These are phyloP conservation scores for Cynopterus sphinx DNA, from an alignment of 2,797 vertebrate genomes.

Conservation along the genomic window DNA sequence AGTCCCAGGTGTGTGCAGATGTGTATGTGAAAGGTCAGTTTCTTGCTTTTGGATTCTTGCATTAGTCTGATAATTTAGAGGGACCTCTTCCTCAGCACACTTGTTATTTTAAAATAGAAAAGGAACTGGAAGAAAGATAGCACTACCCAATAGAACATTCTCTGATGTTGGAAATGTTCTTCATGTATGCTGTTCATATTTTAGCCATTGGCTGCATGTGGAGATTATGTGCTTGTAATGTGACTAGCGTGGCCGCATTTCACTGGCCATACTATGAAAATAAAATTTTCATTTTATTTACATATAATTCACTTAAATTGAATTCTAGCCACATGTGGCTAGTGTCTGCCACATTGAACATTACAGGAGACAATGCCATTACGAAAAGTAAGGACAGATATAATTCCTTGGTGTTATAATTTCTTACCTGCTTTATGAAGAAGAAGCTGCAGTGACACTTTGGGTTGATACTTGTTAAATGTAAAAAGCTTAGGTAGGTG, in stretches of 20 bases:
- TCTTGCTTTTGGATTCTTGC: background rate
- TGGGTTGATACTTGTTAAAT: slow-evolving; percentile 36
- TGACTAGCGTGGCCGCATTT: background rate
- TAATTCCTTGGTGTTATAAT: background rate
- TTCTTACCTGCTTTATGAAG: background rate
- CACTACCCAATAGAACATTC: background rate
- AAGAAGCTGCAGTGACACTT: background rate
- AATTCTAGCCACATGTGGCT: background rate
- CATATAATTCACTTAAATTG: background rate
- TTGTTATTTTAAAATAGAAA: background rate
- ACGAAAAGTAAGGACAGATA: background rate
- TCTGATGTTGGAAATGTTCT: background rate
- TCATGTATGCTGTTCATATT: background rate
- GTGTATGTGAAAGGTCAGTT: background rate
- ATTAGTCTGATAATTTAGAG: background rate
- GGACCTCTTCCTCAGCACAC: background rate
- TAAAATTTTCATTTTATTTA: background rate
- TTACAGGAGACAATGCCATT: background rate
- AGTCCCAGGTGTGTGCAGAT: background rate
- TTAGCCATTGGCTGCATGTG: background rate
- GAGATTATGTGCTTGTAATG: background rate
- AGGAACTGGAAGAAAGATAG: background rate
- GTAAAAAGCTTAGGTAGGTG: background rate
- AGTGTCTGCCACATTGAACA: background rate
- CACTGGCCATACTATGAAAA: background rate